Evolutionary conservation across 2,888 invertebrate species (phyloP).

Genomic region (Xanthia icteritia): DNA sequence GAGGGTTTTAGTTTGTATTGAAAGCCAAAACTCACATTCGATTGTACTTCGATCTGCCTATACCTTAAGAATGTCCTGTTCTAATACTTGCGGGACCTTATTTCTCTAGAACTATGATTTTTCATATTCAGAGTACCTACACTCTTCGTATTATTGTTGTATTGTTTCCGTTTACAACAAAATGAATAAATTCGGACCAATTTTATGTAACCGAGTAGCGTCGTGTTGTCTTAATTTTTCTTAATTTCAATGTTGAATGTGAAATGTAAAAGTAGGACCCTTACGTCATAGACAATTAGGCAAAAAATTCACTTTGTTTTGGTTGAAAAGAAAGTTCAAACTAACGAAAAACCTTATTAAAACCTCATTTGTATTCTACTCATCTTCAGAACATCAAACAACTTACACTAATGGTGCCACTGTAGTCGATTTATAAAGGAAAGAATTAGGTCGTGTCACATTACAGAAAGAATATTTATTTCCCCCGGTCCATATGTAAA

Average conservation of each 20-base stretch:
- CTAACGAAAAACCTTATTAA: slow-evolving; percentile 21
- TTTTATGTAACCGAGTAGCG: slow-evolving; percentile 86
- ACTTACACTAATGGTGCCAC: slow-evolving; percentile 58
- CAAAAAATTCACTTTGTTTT: slow-evolving; percentile 29
- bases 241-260: slow-evolving; percentile 74
- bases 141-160: slow-evolving; percentile 37
- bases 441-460: slow-evolving; percentile 42
- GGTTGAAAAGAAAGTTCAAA: slow-evolving; percentile 37
- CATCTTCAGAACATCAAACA: slow-evolving; percentile 29
- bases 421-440: slow-evolving; percentile 44
- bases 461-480: slow-evolving; percentile 33
- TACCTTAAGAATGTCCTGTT: slow-evolving; percentile 45
- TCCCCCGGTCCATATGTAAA: slow-evolving; percentile 41
- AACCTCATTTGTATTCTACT: slow-evolving; percentile 53
- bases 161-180: slow-evolving; percentile 63
- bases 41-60: slow-evolving; percentile 55
- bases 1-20: slow-evolving; percentile 51
- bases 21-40: slow-evolving; percentile 58
- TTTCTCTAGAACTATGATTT: slow-evolving; percentile 50
- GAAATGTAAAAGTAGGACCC: slow-evolving; percentile 66
- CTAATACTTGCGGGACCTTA: slow-evolving; percentile 48
- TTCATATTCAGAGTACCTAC: slow-evolving; percentile 50
- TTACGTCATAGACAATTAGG: slow-evolving; percentile 54
- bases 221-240: slow-evolving; percentile 67
- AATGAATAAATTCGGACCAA: slow-evolving; percentile 87